Base-by-base conservation (phyloP, 1,140 invertebrate species). In the Teleogryllus occipitalis region DNA sequence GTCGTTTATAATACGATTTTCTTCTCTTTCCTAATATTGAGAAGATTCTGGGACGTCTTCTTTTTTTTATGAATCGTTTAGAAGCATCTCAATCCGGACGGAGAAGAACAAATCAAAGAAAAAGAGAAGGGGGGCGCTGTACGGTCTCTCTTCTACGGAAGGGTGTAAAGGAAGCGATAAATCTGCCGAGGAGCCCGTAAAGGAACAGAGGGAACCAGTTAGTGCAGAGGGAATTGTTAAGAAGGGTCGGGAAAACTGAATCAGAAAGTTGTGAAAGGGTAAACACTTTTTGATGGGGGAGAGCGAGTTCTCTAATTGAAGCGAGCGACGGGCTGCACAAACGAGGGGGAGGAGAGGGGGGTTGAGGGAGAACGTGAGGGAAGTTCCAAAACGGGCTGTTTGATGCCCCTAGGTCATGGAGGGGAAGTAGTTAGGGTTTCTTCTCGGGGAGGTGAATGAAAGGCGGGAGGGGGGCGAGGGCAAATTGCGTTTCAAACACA, bases 201-300 rank as follows among this genome's bases (percentile, higher is more conserved):
- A 65, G 54, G 54, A 65, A 65, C 54, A 65, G 54, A 65, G 54
- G 18, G 54, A 18, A 65, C 54, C 54, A 18, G 54, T 65, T 65
- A 65, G 54, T 65, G 18, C 54, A 65, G 54, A 65, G 10, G 54
- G 54, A 65, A 65, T 65, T 18, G 54, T 65, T 65, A 65, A 65
- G 54, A 65, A 65, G 54, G 54, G 54, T 65, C 18, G 54, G 54
- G 18, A 65, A 65, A 65, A 65, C 10, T 65, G 54, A 65, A 65
- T 65, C 54, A 65, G 54, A 65, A 65, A 65, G 54, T 65, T 65
- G 54, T 65, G 54, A 65, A 65, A 65, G 54, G 54, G 54, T 65
- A 65, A 65, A 65, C 54, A 65, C 54, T 65, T 65, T 65, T 65
- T 65, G 54, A 65, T 65, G 54, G 54, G 18, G 54, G 54, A 18